Evolutionary conservation across 2,797 vertebrate species (phyloP).

Genomic region (Triplophysa yarkandensis): DNA sequence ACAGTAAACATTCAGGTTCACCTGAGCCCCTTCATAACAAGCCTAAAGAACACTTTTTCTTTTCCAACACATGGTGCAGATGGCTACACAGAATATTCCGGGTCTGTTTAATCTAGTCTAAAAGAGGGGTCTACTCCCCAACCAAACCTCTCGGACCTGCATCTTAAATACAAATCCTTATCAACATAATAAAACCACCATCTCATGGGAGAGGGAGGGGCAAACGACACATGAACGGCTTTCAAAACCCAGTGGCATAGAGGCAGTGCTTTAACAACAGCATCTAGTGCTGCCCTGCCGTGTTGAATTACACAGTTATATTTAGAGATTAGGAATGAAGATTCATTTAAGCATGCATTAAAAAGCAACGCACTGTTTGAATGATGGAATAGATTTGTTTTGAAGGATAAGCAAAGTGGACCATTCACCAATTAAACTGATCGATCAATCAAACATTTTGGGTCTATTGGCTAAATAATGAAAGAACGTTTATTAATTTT

Average conservation of each 20-base stretch:
- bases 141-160: slow-evolving; percentile 22
- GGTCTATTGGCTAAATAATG: too few relatives aligned
- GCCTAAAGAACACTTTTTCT: slow-evolving; percentile 13
- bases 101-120: slow-evolving; percentile 7
- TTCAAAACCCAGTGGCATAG: slow-evolving; percentile 9
- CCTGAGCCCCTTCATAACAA: slow-evolving; percentile 14
- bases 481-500: too few relatives aligned
- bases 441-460: neutral
- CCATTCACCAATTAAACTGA: neutral
- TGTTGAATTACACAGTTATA: neutral
- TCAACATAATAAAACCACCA: slow-evolving; percentile 57
- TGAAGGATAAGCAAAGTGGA: neutral
- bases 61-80: neutral
- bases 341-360: neutral
- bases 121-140: slow-evolving; percentile 9
- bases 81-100: slow-evolving; percentile 24
- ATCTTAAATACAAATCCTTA: slow-evolving; percentile 45
- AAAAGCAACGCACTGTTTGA: neutral
- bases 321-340: neutral
- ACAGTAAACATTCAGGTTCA: slow-evolving; percentile 24
- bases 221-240: slow-evolving; percentile 10
- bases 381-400: neutral
- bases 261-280: slow-evolving; percentile 9
- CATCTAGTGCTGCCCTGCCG: neutral
- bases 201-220: slow-evolving; percentile 52